Evolutionary conservation across 2,888 invertebrate genomes (phyloP).

Genomic region (Lysandra bellargus): DNA sequence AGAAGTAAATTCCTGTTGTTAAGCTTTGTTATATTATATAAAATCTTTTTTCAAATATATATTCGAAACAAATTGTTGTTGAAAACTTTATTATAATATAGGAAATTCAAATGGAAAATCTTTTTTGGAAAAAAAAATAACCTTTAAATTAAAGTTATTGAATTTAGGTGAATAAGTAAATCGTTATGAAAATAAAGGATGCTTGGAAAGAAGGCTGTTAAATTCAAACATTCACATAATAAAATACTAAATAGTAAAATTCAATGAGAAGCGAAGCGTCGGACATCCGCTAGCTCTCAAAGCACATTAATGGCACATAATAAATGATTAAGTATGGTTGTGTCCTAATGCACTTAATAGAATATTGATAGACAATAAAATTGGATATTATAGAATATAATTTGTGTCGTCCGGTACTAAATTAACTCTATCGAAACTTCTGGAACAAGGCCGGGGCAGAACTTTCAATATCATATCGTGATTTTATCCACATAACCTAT

Average conservation of each 20-base stretch:
- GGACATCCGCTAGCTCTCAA: constrained; percentile 6
- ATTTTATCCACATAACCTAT: constrained; percentile 2
- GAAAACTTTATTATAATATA: too few relatives aligned
- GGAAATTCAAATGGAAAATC: too few relatives aligned
- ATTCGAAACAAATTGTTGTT: too few relatives aligned
- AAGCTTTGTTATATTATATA: too few relatives aligned
- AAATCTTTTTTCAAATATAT: too few relatives aligned
- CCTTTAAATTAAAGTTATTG: not conserved
- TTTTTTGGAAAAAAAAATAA: too few relatives aligned
- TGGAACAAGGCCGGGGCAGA: constrained; percentile 21
- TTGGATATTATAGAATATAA: constrained; percentile 25
- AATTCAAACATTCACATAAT: not conserved
- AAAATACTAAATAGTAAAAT: not conserved
- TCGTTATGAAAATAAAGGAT: not conserved
- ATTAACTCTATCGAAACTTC: constrained; percentile 28
- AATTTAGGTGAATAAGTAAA: not conserved
- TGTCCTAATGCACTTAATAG: constrained; percentile 23
- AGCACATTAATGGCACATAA: not conserved
- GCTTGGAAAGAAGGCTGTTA: not conserved
- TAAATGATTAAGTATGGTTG: not conserved
- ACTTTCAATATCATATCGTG: constrained; percentile 29
- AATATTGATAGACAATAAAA: constrained; percentile 30
- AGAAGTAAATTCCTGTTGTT: too few relatives aligned
- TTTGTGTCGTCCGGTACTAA: constrained; percentile 28
- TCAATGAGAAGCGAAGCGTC: not conserved